Percentiles rank a stretch among this genome's conserved stretches.
These are phyloP conservation scores for Hylomyscus alleni DNA, from an alignment of 2,797 vertebrate species.

Conservation along the genomic window DNA sequence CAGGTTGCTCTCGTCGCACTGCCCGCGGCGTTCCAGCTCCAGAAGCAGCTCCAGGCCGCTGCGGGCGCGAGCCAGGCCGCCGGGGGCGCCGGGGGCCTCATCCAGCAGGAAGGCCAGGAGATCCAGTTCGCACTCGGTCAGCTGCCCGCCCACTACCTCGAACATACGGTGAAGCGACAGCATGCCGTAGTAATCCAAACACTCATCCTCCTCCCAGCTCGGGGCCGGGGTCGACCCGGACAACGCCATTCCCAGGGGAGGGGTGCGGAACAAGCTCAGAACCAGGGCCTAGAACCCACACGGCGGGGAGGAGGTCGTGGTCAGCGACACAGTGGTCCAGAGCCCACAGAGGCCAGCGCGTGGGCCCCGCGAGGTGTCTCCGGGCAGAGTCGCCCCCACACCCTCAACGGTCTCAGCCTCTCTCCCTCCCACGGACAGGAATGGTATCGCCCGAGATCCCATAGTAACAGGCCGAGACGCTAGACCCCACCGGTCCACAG, in stretches of 20 bases:
- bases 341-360: not conserved
- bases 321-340: constrained; percentile 50
- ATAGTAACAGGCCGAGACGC: constrained; percentile 74
- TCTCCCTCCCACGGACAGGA: not conserved
- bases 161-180: constrained; percentile 94
- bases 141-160: constrained; percentile 94
- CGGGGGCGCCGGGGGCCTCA: constrained; percentile 87
- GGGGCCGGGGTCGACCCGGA: constrained; percentile 81
- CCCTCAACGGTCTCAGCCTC: not conserved
- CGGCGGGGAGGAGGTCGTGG: constrained; percentile 46
- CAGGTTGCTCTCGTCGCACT: constrained; percentile 92
- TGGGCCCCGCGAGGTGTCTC: not conserved
- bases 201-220: constrained; percentile 95
- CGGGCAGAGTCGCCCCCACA: not conserved
- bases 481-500: not conserved
- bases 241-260: constrained; percentile 76
- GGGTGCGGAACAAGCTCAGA: constrained; percentile 68
- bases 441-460: constrained; percentile 76
- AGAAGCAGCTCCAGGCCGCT: constrained; percentile 93
- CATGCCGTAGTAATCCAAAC: constrained; percentile 94
- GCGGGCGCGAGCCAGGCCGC: constrained; percentile 86
- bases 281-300: constrained; percentile 77
- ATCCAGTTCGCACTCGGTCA: constrained; percentile 93
- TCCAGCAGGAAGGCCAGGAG: constrained; percentile 94
- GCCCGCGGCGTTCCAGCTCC: constrained; percentile 93